phyloP scores from a whole-genome alignment of 2,797 vertebrate species.

The Leptatherina wallacei region DNA sequence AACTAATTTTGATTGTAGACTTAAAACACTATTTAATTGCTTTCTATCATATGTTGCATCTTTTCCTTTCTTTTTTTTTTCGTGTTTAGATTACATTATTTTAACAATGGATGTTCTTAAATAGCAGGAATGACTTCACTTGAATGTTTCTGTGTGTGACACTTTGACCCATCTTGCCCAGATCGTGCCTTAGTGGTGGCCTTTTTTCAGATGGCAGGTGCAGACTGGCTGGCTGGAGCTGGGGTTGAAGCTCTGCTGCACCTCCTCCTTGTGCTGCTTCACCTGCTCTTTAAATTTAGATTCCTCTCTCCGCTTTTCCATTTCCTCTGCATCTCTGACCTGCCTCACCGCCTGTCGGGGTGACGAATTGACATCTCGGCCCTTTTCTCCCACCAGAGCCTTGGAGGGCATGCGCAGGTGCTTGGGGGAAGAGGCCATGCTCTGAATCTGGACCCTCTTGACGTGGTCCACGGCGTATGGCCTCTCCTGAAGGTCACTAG shows the following conservation, averaged over 20 bases:
- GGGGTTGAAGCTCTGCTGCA: constrained; percentile 58
- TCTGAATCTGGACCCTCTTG: constrained; percentile 87
- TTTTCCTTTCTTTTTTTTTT: background rate
- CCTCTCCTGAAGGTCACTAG: constrained; percentile 84
- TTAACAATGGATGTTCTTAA: constrained; percentile 10
- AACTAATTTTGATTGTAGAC: constrained; percentile 1
- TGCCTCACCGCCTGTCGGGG: constrained; percentile 72
- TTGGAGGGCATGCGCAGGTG: constrained; percentile 87
- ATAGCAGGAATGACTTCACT: background rate
- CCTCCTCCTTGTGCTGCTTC: constrained; percentile 65
- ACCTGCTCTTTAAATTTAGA: constrained; percentile 70
- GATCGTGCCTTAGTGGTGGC: constrained; percentile 57
- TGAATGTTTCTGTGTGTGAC: constrained; percentile 6
- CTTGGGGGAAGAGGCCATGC: constrained; percentile 86
- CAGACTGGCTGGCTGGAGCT: constrained; percentile 75
- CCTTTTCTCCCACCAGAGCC: constrained; percentile 80
- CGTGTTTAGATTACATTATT: constrained; percentile 13
- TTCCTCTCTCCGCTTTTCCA: constrained; percentile 71
- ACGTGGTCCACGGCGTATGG: constrained; percentile 81
- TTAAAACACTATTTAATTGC: background rate
- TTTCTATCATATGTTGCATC: background rate
- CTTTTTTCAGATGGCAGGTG: constrained; percentile 83
- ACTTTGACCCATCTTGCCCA: constrained; percentile 1
- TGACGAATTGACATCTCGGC: constrained; percentile 70
- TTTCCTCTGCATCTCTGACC: constrained; percentile 64